A percentile compares a stretch with the other conserved stretches of the same genome.
Evolutionary conservation across 1,140 invertebrate genomes (phyloP).

Genomic region (Brachionus sp.): DNA sequence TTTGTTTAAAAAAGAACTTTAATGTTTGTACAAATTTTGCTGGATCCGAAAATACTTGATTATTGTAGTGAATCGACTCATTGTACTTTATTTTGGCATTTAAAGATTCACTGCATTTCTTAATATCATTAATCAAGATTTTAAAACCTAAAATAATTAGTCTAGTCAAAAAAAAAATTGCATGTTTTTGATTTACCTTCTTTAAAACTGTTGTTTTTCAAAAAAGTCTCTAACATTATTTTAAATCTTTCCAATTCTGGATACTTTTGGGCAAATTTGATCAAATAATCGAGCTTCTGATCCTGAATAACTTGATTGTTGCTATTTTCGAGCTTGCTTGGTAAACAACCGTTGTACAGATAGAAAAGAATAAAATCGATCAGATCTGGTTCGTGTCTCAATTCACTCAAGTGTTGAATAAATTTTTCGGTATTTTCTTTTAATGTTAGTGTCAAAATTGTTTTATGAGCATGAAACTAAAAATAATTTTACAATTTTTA

Average conservation of each 20-base stretch:
- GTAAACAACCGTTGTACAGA: not conserved
- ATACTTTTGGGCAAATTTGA: not conserved
- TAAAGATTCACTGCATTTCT: not conserved
- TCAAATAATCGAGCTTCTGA: not conserved
- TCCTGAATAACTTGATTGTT: not conserved
- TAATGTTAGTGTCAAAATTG: not conserved
- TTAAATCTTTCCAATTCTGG: not conserved
- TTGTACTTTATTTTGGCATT: not conserved
- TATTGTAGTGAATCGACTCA: not conserved
- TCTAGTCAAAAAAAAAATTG: not conserved
- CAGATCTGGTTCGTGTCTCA: not conserved
- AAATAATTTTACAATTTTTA: not conserved
- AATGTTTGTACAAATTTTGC: slow-evolving; percentile 6
- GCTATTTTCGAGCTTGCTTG: not conserved
- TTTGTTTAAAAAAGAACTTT: not conserved
- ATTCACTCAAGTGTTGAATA: not conserved
- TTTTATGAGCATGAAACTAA: slow-evolving; percentile 39
- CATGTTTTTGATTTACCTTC: not conserved
- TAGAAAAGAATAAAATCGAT: slow-evolving; percentile 15
- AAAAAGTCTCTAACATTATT: not conserved
- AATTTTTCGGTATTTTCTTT: slow-evolving; percentile 11
- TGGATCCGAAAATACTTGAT: slow-evolving; percentile 15
- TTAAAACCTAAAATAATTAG: not conserved
- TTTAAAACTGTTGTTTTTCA: slow-evolving; percentile 26
- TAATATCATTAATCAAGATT: slow-evolving; percentile 13